These are phyloP conservation scores for Acrobeloides nanus DNA, from an alignment of 2,888 invertebrate species.

Conservation along the genomic window DNA sequence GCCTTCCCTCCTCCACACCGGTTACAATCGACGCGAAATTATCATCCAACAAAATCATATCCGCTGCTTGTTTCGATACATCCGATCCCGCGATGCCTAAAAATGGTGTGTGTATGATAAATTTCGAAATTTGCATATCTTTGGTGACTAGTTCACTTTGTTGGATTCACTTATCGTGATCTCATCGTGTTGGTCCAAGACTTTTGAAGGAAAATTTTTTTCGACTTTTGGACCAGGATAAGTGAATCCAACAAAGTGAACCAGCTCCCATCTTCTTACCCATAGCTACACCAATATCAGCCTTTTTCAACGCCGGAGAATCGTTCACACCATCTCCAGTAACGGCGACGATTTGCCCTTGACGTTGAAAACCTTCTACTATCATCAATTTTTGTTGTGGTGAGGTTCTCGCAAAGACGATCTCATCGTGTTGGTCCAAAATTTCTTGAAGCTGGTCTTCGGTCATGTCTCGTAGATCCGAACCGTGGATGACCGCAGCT, in stretches of 20 bases:
- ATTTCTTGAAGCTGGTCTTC: constrained; percentile 47
- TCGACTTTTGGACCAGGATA: no score
- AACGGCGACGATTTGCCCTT: constrained; percentile 61
- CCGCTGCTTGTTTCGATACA: constrained; percentile 83
- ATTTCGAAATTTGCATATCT: no score
- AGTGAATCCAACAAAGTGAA: no score
- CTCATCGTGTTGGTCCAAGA: no score
- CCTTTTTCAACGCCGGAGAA: constrained; percentile 61
- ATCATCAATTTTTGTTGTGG: constrained; percentile 59
- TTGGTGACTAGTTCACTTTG: no score
- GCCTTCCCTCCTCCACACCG: constrained; percentile 66
- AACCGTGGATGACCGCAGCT: constrained; percentile 53
- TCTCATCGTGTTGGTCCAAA: constrained; percentile 41
- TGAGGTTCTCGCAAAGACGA: constrained; percentile 55
- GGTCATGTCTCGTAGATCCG: constrained; percentile 45
- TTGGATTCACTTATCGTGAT: no score
- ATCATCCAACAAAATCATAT: constrained; percentile 96
- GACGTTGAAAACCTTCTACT: constrained; percentile 61
- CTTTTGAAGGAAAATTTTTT: no score
- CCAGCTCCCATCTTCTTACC: no score
- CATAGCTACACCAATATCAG: constrained; percentile 40
- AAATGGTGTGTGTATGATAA: not conserved
- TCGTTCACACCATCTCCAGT: constrained; percentile 63
- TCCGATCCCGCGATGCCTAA: constrained; percentile 59
- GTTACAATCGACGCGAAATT: constrained; percentile 91